Conservation (phyloP, 2,113 vertebrate species). For the Leptosomus discolor region DNA sequence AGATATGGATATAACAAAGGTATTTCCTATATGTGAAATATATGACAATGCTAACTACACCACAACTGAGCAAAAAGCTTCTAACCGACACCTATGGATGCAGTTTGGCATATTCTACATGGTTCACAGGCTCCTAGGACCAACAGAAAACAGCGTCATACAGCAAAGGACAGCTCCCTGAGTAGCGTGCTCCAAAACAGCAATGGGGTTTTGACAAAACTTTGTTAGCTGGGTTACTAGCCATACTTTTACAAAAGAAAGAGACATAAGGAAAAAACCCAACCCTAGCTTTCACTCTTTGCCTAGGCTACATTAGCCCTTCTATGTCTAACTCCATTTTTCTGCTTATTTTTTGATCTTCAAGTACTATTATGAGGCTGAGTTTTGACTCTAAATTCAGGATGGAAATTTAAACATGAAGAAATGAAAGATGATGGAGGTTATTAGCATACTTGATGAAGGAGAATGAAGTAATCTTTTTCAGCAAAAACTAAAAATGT, state of each 20-base stretch:
- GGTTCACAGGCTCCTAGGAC: background rate
- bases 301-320: background rate
- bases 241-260: background rate
- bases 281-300: background rate
- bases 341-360: background rate
- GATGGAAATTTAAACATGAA: background rate
- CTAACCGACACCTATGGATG: background rate
- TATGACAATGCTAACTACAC: background rate
- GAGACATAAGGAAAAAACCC: background rate
- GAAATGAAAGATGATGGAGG: background rate
- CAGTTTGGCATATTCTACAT: background rate
- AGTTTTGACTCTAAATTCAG: background rate
- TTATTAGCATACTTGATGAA: slow-evolving; percentile 71
- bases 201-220: background rate
- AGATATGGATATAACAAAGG: background rate
- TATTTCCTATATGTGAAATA: background rate
- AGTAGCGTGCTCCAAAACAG: background rate
- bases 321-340: background rate
- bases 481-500: slow-evolving; percentile 85
- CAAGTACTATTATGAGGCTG: background rate
- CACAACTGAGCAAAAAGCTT: background rate
- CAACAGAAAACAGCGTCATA: background rate
- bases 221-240: background rate
- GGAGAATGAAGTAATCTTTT: slow-evolving; percentile 73
- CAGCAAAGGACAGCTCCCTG: background rate